A percentile compares a stretch with the other conserved stretches of the same genome.
Conservation (phyloP, 2,113 vertebrate species). For the Camelus bactrianus region DNA sequence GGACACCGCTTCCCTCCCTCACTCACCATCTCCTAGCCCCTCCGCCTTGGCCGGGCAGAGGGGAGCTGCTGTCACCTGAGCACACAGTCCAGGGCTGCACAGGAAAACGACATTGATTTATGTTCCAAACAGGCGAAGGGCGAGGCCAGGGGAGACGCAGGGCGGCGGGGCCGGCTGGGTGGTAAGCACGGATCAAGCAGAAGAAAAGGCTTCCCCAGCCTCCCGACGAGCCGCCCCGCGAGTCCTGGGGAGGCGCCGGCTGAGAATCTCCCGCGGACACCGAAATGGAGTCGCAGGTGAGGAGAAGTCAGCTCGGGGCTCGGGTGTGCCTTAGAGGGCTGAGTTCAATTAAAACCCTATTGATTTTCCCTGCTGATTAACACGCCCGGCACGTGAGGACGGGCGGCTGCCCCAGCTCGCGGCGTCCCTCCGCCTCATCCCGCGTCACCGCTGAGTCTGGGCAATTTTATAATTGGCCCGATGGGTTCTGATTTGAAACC, state of each 20-base stretch:
- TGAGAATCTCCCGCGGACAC: conserved; percentile 92
- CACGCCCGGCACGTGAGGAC: conserved; percentile 81
- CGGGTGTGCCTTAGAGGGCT: conserved; percentile 87
- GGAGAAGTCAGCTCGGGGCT: conserved; percentile 88
- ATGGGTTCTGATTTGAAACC: conserved; percentile 88
- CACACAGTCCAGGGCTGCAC: neutral
- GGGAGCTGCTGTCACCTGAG: conserved; percentile 14
- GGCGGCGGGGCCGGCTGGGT: neutral
- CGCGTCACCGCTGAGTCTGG: conserved; percentile 77
- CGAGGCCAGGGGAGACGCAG: neutral
- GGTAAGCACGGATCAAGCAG: conserved; percentile 57
- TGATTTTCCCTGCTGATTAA: conserved; percentile 92
- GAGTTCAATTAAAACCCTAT: conserved; percentile 91
- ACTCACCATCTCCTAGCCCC: neutral
- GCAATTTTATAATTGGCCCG: conserved; percentile 90
- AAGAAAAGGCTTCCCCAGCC: conserved; percentile 83
- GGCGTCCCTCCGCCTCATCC: conserved; percentile 41
- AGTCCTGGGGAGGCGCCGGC: conserved; percentile 88
- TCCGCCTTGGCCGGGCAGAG: neutral
- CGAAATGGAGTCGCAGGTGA: conserved; percentile 93
- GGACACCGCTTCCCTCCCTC: neutral
- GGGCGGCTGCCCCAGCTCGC: conserved; percentile 67
- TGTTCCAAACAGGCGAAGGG: conserved; percentile 80
- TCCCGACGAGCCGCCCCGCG: conserved; percentile 81
- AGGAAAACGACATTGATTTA: conserved; percentile 80